These are phyloP conservation scores for Prolemur simus DNA, from an alignment of 2,113 vertebrate species.

Conservation along the genomic window DNA sequence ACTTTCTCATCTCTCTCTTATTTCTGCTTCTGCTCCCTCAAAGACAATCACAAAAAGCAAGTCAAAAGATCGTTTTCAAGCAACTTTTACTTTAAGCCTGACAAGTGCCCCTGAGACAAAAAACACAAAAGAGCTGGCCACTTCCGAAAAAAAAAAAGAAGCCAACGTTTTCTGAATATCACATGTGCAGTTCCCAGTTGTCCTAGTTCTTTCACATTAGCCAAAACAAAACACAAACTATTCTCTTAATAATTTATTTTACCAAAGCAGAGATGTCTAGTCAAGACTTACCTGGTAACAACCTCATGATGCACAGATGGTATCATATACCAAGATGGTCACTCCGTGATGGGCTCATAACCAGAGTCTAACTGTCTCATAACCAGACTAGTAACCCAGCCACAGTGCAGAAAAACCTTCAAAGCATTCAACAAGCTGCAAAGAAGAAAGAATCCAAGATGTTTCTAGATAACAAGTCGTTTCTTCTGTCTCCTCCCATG, in stretches of 20 bases:
- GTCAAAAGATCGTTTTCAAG: not conserved
- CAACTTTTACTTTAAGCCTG: not conserved
- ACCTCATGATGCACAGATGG: not conserved
- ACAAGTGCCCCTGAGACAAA: not conserved
- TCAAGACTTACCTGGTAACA: not conserved
- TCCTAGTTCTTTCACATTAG: not conserved
- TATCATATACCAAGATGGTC: not conserved
- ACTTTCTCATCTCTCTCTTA: not conserved
- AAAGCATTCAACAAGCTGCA: not conserved
- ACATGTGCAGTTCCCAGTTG: not conserved
- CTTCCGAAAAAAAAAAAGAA: not conserved
- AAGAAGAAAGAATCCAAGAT: not conserved
- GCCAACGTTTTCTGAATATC: not conserved
- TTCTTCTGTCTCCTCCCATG: not conserved
- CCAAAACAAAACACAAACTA: not conserved
- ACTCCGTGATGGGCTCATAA: not conserved
- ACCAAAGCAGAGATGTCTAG: not conserved
- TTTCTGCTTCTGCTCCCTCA: not conserved
- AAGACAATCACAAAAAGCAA: not conserved
- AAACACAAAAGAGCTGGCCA: not conserved
- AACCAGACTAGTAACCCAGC: not conserved
- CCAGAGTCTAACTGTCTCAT: not conserved
- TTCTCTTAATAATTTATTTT: not conserved
- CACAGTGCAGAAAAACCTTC: not conserved
- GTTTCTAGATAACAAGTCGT: not conserved